These are phyloP conservation scores for Piscicola geometra DNA, from an alignment of 2,888 invertebrate species.

Conservation along the genomic window DNA sequence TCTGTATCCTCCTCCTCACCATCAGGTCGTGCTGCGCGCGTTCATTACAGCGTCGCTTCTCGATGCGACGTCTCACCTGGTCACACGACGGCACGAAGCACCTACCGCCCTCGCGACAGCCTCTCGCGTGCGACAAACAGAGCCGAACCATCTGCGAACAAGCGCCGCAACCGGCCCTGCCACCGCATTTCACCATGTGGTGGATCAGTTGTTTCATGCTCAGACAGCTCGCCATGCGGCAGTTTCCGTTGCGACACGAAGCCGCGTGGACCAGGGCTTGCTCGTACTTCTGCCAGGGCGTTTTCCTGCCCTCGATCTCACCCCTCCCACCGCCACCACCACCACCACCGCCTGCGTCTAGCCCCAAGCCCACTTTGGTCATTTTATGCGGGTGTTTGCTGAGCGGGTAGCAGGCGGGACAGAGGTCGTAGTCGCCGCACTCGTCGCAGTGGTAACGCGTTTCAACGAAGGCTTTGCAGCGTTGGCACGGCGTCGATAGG, in stretches of 20 bases:
- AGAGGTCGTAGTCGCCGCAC: constrained; percentile 98
- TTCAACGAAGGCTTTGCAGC: constrained; percentile 90
- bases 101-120: constrained; percentile 78
- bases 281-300: constrained; percentile 83
- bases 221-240: constrained; percentile 90
- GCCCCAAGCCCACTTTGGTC: constrained; percentile 76
- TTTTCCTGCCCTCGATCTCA: neutral
- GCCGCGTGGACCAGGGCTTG: constrained; percentile 90
- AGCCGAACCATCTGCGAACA: constrained; percentile 97
- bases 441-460: constrained; percentile 89
- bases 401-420: constrained; percentile 87
- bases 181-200: constrained; percentile 94
- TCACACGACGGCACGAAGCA: constrained; percentile 98
- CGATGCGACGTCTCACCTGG: constrained; percentile 94
- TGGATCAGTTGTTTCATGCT: constrained; percentile 88
- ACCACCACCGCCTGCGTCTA: constrained; percentile 39
- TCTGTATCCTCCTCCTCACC: constrained; percentile 64
- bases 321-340: constrained; percentile 59
- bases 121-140: constrained; percentile 98
- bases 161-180: constrained; percentile 96
- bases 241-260: constrained; percentile 97
- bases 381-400: constrained; percentile 93
- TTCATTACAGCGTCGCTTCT: constrained; percentile 93
- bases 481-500: constrained; percentile 92
- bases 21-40: constrained; percentile 90